Percentiles rank a stretch among this genome's conserved stretches.
Conservation (phyloP, 2,797 vertebrate species). For the Odontamblyopus rebecca region DNA sequence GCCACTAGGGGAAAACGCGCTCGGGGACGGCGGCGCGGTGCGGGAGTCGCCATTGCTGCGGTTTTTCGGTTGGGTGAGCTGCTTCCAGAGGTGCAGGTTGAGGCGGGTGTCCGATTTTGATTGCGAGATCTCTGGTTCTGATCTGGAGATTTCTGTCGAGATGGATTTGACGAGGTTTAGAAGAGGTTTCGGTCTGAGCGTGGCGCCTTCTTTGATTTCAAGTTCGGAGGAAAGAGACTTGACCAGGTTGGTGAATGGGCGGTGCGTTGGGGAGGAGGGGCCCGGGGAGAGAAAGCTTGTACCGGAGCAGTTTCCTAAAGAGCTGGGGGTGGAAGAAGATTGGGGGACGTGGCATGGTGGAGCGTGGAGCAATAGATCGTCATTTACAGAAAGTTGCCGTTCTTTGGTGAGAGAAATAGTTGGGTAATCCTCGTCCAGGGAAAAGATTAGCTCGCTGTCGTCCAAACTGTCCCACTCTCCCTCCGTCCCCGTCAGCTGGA, state of each 20-base stretch:
- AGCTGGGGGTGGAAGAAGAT: slow-evolving; percentile 70
- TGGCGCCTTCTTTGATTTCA: slow-evolving; percentile 75
- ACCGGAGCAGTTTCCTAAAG: slow-evolving; percentile 63
- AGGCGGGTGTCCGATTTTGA: slow-evolving; percentile 86
- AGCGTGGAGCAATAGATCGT: slow-evolving; percentile 47
- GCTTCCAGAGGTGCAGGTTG: slow-evolving; percentile 82
- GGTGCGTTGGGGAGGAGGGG: slow-evolving; percentile 63
- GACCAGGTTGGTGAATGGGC: slow-evolving; percentile 76
- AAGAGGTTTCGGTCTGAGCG: slow-evolving; percentile 72
- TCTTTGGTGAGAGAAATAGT: slow-evolving; percentile 52
- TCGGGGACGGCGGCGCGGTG: slow-evolving; percentile 85
- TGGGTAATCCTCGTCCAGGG: slow-evolving; percentile 63
- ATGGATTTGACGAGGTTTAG: slow-evolving; percentile 86
- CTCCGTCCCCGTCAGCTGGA: slow-evolving; percentile 77
- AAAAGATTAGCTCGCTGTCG: slow-evolving; percentile 73
- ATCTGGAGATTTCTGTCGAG: slow-evolving; percentile 83
- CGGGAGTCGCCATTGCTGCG: slow-evolving; percentile 76
- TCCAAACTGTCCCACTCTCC: slow-evolving; percentile 73
- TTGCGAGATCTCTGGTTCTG: slow-evolving; percentile 82
- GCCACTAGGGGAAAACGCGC: slow-evolving; percentile 74
- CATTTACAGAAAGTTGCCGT: slow-evolving; percentile 48
- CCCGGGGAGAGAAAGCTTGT: slow-evolving; percentile 62
- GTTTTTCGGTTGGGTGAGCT: slow-evolving; percentile 79
- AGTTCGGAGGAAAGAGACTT: slow-evolving; percentile 84
- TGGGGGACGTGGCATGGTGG: slow-evolving; percentile 65